A percentile compares a stretch with the other conserved stretches of the same genome.
These are phyloP conservation scores for Platycheirus rosarum DNA, from an alignment of 2,888 invertebrate genomes.

Conservation along the genomic window DNA sequence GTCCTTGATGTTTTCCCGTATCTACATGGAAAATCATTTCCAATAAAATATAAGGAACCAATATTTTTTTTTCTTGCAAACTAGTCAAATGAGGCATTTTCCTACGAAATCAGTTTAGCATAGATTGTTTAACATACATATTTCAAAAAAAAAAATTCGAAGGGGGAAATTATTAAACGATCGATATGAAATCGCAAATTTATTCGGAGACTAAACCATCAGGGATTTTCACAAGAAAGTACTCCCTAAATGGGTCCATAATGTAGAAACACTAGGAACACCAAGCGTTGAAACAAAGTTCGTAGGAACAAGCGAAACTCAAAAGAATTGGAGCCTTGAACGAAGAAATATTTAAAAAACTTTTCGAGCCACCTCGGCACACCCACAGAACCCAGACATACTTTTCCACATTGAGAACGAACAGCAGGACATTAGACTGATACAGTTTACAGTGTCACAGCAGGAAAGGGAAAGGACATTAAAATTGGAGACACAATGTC, in stretches of 20 bases:
- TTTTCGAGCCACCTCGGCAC: not conserved
- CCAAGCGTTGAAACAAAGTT: constrained; percentile 9
- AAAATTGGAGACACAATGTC: constrained; percentile 73
- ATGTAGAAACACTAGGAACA: not conserved
- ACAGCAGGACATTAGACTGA: constrained; percentile 31
- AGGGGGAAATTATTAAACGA: constrained; percentile 50
- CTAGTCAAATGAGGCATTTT: constrained; percentile 31
- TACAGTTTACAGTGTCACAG: constrained; percentile 46
- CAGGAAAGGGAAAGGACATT: constrained; percentile 68
- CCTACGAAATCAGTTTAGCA: constrained; percentile 34
- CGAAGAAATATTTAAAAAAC: constrained; percentile 32
- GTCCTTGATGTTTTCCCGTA: not conserved
- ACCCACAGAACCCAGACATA: constrained; percentile 18
- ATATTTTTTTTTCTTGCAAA: constrained; percentile 46
- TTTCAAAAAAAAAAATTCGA: constrained; percentile 16
- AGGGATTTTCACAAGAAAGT: not conserved
- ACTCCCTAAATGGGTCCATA: constrained; percentile 6
- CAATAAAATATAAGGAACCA: not conserved
- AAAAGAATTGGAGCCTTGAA: constrained; percentile 45
- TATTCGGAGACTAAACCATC: constrained; percentile 20
- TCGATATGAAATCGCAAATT: constrained; percentile 60
- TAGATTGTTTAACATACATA: constrained; percentile 61
- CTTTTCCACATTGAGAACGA: constrained; percentile 13
- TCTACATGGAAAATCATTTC: not conserved
- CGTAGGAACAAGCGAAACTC: not conserved